A percentile compares a stretch with the other conserved stretches of the same genome.
Conservation (phyloP, 1,140 invertebrate genomes). For the Tetramorium parvispinum region DNA sequence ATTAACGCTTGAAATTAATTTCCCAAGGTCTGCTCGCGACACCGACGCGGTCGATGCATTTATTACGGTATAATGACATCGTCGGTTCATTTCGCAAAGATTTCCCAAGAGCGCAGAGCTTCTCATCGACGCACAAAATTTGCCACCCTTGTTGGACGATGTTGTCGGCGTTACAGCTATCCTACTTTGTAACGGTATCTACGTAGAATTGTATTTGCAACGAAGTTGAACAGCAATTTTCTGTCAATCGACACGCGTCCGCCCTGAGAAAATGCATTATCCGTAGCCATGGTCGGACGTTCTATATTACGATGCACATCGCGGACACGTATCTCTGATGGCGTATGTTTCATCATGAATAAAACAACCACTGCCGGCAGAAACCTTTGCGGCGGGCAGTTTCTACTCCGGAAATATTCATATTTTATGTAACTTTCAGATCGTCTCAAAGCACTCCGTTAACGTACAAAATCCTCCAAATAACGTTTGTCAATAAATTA, state of each 20-base stretch:
- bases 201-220: constrained; percentile 31
- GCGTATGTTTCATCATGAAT: constrained; percentile 50
- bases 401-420: neutral
- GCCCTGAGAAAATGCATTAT: constrained; percentile 54
- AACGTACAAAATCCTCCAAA: neutral
- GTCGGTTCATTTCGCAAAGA: constrained; percentile 51
- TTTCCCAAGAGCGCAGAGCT: constrained; percentile 54
- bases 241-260: constrained; percentile 46
- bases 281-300: neutral
- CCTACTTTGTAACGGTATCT: neutral
- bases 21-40: constrained; percentile 5
- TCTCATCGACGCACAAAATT: constrained; percentile 29
- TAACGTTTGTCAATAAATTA: neutral
- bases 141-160: neutral
- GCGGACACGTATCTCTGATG: constrained; percentile 29
- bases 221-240: constrained; percentile 57
- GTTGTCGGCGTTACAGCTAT: neutral
- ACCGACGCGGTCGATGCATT: constrained; percentile 36
- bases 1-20: constrained; percentile 46
- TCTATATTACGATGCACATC: neutral
- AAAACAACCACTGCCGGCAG: constrained; percentile 34
- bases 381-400: constrained; percentile 4
- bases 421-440: constrained; percentile 14
- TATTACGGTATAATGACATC: constrained; percentile 50
- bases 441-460: neutral